phyloP scores from a whole-genome alignment of 2,113 vertebrate genomes.

The Phainopepla nitens region DNA sequence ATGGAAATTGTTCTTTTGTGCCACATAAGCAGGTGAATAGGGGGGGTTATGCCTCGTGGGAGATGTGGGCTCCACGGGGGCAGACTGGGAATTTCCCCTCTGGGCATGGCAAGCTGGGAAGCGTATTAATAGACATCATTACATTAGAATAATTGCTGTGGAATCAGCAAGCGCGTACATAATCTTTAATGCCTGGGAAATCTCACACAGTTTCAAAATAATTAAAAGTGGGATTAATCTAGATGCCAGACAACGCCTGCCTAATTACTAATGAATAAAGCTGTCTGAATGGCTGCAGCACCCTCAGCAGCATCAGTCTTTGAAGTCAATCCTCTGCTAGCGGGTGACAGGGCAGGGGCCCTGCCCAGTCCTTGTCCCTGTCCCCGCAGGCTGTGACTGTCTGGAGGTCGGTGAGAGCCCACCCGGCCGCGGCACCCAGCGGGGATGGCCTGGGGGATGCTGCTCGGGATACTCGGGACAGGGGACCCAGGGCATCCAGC shows the following conservation, averaged over 20 bases:
- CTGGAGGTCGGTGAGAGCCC: background rate
- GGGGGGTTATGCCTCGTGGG: background rate
- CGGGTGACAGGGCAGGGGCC: background rate
- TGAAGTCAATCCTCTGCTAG: background rate
- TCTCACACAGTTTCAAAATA: slow-evolving; percentile 56
- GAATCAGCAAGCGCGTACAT: background rate
- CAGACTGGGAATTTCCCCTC: slow-evolving; percentile 5
- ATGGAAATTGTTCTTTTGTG: background rate
- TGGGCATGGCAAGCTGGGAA: slow-evolving; percentile 29
- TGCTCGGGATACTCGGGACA: fast-evolving
- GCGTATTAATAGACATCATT: slow-evolving; percentile 29
- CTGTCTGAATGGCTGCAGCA: slow-evolving; percentile 1
- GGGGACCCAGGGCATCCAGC: no score
- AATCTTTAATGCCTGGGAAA: slow-evolving; percentile 58
- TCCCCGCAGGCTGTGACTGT: background rate
- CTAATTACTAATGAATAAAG: slow-evolving; percentile 27
- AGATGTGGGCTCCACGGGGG: background rate
- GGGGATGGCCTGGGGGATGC: background rate
- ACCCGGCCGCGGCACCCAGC: fast-evolving
- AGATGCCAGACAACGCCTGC: slow-evolving; percentile 37
- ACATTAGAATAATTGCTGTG: slow-evolving; percentile 52
- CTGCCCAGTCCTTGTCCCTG: background rate
- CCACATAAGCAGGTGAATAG: background rate
- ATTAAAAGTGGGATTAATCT: slow-evolving; percentile 62
- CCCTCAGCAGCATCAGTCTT: background rate